Base-by-base conservation (phyloP, 2,113 vertebrate genomes). In the Collichthys lucidus region DNA sequence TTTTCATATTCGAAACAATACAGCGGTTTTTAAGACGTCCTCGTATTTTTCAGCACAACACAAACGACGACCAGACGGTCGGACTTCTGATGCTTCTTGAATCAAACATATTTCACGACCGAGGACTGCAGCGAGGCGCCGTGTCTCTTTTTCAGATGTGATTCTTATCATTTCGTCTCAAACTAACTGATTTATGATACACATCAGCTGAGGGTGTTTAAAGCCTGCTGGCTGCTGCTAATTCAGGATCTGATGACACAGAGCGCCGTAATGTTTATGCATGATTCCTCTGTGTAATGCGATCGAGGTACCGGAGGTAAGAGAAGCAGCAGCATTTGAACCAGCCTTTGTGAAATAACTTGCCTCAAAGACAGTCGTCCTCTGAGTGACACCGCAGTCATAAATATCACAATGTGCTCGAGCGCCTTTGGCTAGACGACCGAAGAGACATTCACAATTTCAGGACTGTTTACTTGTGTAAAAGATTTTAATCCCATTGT, bases 221-320 rank as follows among this genome's bases (percentile, higher is more conserved):
- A 78, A 79, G 72, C 46, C 72, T 75, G 50, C 67, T 77, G 77
- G 65, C 79, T 77, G 79, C 74, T 63, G 76, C 86, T 88, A 79
- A 83, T 76, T 89, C 62, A 59, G 80, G 68, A 76, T 55, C 49
- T 56, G 49, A 74, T 79, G 76, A 83, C 69, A 80, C 65, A 55
- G n/a, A 66, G 64, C 7, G 16, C 40, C 1, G 35, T 55, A 65
- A 82, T 89, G 80, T 82, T 80, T 84, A 83, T 83, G 56, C 60
- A 83, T 77, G 63, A 81, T 50, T 67, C 44, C 49, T 83, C 22
- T 57, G 61, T 71, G 31, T 73, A 67, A 77, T 72, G 40, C 19
- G 75, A 89, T 66, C 15, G 1, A 71, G 63, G 42, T 29, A 57
- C 47, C 50, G 19, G 49, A 74, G 29, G 1, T 72, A 62, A 68